Evolutionary conservation across 2,113 vertebrate species (phyloP).

Genomic region (Budorcas taxicolor): DNA sequence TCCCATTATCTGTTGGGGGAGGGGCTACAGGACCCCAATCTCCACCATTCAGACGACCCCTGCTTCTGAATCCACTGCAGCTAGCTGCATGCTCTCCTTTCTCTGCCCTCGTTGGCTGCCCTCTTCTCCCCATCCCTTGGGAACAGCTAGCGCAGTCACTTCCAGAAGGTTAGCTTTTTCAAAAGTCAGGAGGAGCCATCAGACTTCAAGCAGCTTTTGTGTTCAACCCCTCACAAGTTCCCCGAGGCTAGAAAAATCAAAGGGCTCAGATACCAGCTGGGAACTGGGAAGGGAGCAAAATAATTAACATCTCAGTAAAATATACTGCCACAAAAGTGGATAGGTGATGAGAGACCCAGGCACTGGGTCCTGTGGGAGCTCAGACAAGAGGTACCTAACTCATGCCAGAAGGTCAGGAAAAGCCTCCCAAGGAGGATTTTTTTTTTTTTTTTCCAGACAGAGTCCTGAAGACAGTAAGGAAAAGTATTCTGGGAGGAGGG

Average conservation of each 20-base stretch:
- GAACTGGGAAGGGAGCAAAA: neutral
- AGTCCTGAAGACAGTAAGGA: neutral
- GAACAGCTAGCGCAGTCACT: neutral
- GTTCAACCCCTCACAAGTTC: slow-evolving; percentile 13
- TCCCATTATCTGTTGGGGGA: neutral
- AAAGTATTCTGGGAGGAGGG: neutral
- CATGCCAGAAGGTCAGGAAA: neutral
- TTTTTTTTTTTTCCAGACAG: neutral
- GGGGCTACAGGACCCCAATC: neutral
- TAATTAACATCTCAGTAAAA: slow-evolving; percentile 16
- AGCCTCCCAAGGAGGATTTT: neutral
- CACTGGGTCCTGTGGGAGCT: neutral
- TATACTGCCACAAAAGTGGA: neutral
- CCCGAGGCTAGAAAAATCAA: slow-evolving; percentile 49
- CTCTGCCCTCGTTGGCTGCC: neutral
- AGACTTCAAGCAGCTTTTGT: slow-evolving; percentile 52
- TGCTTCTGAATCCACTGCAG: neutral
- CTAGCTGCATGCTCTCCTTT: neutral
- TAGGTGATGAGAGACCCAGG: neutral
- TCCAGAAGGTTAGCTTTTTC: slow-evolving; percentile 38
- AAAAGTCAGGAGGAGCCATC: slow-evolving; percentile 28
- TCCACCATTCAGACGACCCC: neutral
- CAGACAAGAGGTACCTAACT: neutral
- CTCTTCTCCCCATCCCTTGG: neutral
- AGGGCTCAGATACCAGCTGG: slow-evolving; percentile 12